phyloP scores from a whole-genome alignment of 1,140 invertebrate species.

The Apis florea region DNA sequence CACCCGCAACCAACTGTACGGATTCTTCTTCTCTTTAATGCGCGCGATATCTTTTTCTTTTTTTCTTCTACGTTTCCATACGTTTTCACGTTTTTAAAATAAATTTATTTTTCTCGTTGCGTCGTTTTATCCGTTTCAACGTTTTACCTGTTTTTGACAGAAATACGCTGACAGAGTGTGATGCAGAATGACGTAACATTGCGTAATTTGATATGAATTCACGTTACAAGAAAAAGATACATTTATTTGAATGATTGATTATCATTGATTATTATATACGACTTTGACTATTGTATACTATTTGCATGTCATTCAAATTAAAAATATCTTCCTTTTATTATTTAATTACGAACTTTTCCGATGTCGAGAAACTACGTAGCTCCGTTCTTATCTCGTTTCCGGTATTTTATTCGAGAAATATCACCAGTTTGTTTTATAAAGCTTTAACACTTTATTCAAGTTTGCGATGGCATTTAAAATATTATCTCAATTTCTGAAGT shows the following conservation, averaged over 20 bases:
- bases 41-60: background rate
- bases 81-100: too few species aligned
- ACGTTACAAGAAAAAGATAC: background rate
- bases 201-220: constrained; percentile 7
- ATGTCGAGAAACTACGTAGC: background rate
- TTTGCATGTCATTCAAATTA: background rate
- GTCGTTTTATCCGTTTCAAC: background rate
- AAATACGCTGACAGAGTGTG: background rate
- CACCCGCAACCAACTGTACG: constrained; percentile 17
- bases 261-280: background rate
- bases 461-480: too few species aligned
- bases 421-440: too few species aligned
- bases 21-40: background rate
- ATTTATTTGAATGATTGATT: background rate
- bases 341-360: background rate
- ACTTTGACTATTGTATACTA: too few species aligned
- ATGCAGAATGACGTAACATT: constrained; percentile 8
- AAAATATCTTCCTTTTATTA: background rate
- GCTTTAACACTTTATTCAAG: too few species aligned
- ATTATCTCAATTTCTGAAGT: too few species aligned
- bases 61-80: background rate
- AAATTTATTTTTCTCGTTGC: background rate
- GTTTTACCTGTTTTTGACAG: background rate
- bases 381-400: background rate
- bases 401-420: too few species aligned